Percentiles rank a stretch among this genome's conserved stretches.
Conservation (phyloP, 2,888 invertebrate species). For the Liposcelis brunnea region DNA sequence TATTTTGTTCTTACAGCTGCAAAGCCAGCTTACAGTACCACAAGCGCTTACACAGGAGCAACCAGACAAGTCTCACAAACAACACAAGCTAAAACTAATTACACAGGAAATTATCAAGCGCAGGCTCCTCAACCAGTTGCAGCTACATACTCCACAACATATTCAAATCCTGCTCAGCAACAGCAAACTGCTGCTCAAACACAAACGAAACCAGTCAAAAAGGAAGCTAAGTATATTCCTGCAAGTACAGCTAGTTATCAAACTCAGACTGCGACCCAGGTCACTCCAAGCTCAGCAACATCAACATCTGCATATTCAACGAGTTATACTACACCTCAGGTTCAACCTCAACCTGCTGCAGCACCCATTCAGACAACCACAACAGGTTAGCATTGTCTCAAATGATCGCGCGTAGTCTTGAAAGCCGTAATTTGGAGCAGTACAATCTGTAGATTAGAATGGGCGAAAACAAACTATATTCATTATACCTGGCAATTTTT, state of each 20-base stretch:
- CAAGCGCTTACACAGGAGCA: conserved; percentile 48
- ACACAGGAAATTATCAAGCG: conserved; percentile 7
- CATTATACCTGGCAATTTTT: too few relatives aligned
- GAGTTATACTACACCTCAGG: conserved; percentile 22
- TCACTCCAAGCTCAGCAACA: conserved; percentile 35
- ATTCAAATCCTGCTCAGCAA: not conserved
- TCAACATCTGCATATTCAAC: conserved; percentile 16
- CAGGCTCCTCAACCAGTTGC: conserved; percentile 16
- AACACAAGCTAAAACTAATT: conserved; percentile 29
- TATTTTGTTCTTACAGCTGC: conserved; percentile 29
- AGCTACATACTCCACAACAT: conserved; percentile 14
- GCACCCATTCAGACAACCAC: conserved; percentile 14
- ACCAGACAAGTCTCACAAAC: conserved; percentile 30
- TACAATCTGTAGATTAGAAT: too few relatives aligned
- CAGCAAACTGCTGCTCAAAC: conserved; percentile 24
- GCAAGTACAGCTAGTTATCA: conserved; percentile 27
- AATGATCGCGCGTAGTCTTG: too few relatives aligned
- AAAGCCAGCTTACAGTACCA: conserved; percentile 53
- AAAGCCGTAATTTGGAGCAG: too few relatives aligned
- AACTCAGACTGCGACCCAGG: conserved; percentile 32
- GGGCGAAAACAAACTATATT: too few relatives aligned
- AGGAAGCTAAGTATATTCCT: conserved; percentile 39
- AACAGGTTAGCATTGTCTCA: conserved; percentile 3
- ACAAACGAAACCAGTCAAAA: conserved; percentile 29
- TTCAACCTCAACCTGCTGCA: conserved; percentile 45